Evolutionary conservation across 2,797 vertebrate genomes (phyloP).

Genomic region (Parambassis ranga): DNA sequence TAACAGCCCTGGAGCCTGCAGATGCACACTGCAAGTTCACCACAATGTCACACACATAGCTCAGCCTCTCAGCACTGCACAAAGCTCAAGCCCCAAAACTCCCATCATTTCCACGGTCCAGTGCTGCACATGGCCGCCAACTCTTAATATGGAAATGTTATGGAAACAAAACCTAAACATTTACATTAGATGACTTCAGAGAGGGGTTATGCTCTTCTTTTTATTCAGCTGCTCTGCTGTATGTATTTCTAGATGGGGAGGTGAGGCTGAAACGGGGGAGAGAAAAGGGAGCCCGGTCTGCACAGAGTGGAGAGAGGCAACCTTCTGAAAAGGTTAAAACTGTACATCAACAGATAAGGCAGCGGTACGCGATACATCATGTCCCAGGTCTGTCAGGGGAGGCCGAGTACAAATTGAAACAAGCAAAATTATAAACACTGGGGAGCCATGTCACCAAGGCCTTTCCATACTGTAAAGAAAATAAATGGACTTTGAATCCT

Average conservation of each 20-base stretch:
- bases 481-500: constrained; percentile 75
- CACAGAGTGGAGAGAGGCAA: constrained; percentile 59
- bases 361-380: constrained; percentile 73
- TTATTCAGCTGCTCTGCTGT: constrained; percentile 60
- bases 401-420: constrained; percentile 79
- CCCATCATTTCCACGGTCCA: constrained; percentile 53
- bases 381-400: constrained; percentile 71
- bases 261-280: constrained; percentile 7
- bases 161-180: constrained; percentile 85
- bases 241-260: constrained; percentile 51
- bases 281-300: constrained; percentile 16
- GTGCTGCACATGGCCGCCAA: constrained; percentile 55
- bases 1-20: constrained; percentile 87
- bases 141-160: constrained; percentile 86
- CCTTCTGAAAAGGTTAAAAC: constrained; percentile 82
- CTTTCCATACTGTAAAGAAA: constrained; percentile 71
- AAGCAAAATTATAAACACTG: constrained; percentile 81
- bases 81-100: constrained; percentile 37
- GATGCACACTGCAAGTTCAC: constrained; percentile 83
- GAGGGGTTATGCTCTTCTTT: constrained; percentile 74
- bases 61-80: constrained; percentile 52
- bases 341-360: constrained; percentile 83
- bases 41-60: constrained; percentile 78
- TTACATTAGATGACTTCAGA: constrained; percentile 81
- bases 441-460: constrained; percentile 75